Conservation (phyloP, 1,140 invertebrate species). For the Triops cancriformis region DNA sequence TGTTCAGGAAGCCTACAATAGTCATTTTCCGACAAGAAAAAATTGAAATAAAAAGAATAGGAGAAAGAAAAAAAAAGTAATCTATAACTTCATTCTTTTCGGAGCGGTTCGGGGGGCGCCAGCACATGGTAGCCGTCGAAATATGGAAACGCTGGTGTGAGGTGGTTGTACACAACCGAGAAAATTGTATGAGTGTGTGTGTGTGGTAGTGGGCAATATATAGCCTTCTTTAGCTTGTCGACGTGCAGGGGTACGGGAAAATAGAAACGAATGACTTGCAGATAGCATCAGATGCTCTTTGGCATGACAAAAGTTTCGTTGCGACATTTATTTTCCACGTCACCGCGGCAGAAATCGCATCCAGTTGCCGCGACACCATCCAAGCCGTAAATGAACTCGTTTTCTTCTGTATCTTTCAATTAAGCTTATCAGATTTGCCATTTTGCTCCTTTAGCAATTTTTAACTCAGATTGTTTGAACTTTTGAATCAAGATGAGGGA, state of each 20-base stretch:
- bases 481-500: too few relatives aligned
- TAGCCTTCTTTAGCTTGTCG: neutral
- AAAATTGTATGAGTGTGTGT: neutral
- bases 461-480: too few relatives aligned
- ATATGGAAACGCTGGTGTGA: neutral
- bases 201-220: too few relatives aligned
- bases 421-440: too few relatives aligned
- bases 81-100: neutral
- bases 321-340: neutral
- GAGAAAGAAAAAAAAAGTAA: neutral
- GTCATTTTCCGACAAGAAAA: too few relatives aligned
- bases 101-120: neutral
- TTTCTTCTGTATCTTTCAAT: too few relatives aligned
- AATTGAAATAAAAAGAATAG: too few relatives aligned
- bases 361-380: neutral
- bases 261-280: slow-evolving; percentile 1
- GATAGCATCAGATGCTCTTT: neutral
- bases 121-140: neutral
- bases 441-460: too few relatives aligned
- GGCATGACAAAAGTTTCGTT: neutral
- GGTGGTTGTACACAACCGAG: neutral
- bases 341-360: neutral
- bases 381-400: too few relatives aligned
- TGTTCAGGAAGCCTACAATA: too few relatives aligned
- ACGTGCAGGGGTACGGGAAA: neutral